Evolutionary conservation across 2,113 vertebrate genomes (phyloP).

Genomic region (Malurus alboscapulatus): DNA sequence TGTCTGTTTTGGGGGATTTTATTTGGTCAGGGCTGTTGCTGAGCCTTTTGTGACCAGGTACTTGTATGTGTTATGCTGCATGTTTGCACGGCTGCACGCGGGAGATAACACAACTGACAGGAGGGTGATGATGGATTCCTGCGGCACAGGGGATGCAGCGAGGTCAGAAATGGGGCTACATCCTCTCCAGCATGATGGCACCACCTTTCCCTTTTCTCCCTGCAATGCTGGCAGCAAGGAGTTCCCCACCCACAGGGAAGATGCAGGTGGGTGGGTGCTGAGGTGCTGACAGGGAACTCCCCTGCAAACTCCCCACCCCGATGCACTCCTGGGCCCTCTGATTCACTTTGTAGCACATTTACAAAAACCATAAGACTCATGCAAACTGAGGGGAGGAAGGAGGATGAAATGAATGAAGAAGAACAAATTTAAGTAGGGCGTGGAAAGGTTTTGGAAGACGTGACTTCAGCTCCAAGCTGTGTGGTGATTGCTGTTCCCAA

Average conservation of each 20-base stretch:
- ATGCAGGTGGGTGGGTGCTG: neutral
- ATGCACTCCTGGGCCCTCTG: neutral
- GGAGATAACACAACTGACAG: slow-evolving; percentile 41
- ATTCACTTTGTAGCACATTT: neutral
- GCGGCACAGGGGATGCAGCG: neutral
- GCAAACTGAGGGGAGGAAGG: neutral
- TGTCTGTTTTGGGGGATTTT: slow-evolving; percentile 31
- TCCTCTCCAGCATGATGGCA: neutral
- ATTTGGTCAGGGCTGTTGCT: slow-evolving; percentile 7
- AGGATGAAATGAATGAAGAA: neutral
- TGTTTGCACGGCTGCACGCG: neutral
- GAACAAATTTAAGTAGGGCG: neutral
- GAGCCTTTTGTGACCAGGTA: slow-evolving; percentile 46
- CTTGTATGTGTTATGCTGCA: neutral
- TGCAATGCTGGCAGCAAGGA: neutral
- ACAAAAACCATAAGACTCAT: neutral
- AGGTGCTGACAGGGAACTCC: neutral
- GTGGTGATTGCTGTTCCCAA: neutral
- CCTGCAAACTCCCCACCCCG: neutral
- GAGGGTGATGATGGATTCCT: neutral
- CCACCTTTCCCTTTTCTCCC: neutral
- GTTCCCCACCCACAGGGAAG: neutral
- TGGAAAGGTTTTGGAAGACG: neutral
- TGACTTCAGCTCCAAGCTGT: neutral
- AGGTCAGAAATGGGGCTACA: slow-evolving; percentile 1